phyloP scores from a whole-genome alignment of 2,797 vertebrate genomes.

The Alca torda region DNA sequence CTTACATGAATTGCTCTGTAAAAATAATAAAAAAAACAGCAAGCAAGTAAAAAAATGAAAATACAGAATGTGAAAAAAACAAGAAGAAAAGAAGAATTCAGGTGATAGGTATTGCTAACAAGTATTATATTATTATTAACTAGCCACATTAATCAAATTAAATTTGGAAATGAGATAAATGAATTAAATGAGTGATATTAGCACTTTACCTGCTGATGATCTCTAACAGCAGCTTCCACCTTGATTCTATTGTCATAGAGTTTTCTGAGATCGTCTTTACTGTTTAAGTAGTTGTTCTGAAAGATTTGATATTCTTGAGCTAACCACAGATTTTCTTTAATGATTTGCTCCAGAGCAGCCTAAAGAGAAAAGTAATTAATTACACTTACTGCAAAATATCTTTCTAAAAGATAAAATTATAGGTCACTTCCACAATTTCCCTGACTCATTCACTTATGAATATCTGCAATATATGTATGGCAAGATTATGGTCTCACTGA shows the following conservation, averaged over 20 bases:
- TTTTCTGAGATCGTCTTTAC: conserved; percentile 71
- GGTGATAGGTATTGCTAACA: neutral
- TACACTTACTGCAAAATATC: neutral
- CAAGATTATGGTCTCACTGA: neutral
- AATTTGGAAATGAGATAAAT: neutral
- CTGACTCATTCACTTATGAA: neutral
- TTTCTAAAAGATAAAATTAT: neutral
- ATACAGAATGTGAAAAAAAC: neutral
- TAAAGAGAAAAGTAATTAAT: conserved; percentile 58
- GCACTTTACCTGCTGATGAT: conserved; percentile 79
- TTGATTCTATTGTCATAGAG: conserved; percentile 67
- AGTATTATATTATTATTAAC: neutral
- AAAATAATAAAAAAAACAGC: neutral
- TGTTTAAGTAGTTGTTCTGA: conserved; percentile 68
- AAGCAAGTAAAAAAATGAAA: neutral
- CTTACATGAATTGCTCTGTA: neutral
- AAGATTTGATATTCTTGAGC: conserved; percentile 75
- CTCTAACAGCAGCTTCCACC: conserved; percentile 60
- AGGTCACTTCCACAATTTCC: neutral
- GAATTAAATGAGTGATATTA: neutral
- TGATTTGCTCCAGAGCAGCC: conserved; percentile 65
- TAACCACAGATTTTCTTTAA: conserved; percentile 79
- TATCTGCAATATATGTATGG: neutral
- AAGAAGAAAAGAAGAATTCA: neutral
- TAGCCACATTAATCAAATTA: neutral